Evolutionary conservation across 2,888 invertebrate species (phyloP), one percentile per base, ranked within the genome.

Genomic region (Philereme vetulata): DNA sequence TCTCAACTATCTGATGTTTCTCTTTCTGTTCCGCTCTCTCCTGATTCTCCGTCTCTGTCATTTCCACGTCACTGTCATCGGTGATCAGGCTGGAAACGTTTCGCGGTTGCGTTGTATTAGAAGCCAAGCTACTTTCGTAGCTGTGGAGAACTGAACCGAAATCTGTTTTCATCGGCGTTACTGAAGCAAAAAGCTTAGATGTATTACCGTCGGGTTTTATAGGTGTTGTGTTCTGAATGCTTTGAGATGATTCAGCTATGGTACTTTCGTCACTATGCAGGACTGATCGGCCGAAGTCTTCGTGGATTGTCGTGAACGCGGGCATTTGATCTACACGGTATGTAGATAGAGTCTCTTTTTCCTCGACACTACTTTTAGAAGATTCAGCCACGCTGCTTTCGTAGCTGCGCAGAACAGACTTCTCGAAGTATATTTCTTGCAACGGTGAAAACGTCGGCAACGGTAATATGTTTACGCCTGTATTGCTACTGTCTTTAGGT

Each of bases 1-100:
- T 90, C 66, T 91, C 91, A 3, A 86, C 88, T 51, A 91, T 89
- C 56, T 74, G 81, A 56, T 86, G 82, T 62, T 85, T 91, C 64
- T 90, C 87, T 63, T 84, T 88, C 63, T 84, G 86, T 61, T 78
- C 83, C 11, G 77, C 80, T 4, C 77, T 64, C 42, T 55, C 65
- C 51, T 56, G 52, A 58, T 51, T 60, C 45, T 60, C 60, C 11
- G 5, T 60, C 68, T 49, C 70, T 67, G 45, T 75, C 75, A 81
- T 76, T 44, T 88, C 85, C 0, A 77, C 72, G 64, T 91, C 91
- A 64, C 88, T 90, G 46, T 92, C 91, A 66, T 88, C 88, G 0
- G 90, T 91, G 43, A 90, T 83, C 1, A 90, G 66, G 73, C 87
- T 87, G 0, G 90, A 88, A 11, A 40, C 77, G 58, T 72, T 56